phyloP scores from a whole-genome alignment of 2,113 vertebrate species.

The Larimichthys crocea region DNA sequence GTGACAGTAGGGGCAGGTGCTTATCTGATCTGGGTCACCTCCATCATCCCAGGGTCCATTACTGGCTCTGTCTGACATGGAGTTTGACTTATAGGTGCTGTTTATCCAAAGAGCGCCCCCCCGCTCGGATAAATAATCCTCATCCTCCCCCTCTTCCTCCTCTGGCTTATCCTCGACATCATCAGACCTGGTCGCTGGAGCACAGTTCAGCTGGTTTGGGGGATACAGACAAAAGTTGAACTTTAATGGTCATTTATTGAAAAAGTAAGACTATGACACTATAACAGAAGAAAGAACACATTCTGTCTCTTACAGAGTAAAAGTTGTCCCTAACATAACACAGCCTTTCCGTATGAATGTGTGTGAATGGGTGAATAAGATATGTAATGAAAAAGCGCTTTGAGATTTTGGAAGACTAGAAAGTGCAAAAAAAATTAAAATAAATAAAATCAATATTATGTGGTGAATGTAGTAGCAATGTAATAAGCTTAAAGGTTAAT shows the following conservation, averaged over 20 bases:
- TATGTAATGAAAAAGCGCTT: too few relatives aligned
- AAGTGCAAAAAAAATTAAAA: too few relatives aligned
- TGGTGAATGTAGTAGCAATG: too few relatives aligned
- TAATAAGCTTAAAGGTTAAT: too few relatives aligned
- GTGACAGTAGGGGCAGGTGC: conserved; percentile 77
- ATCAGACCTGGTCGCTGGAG: fast-evolving
- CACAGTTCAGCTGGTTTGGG: conserved; percentile 47
- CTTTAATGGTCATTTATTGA: background rate
- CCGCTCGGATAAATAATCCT: background rate
- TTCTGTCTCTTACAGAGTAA: too few relatives aligned
- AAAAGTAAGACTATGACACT: too few relatives aligned
- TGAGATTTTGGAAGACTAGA: too few relatives aligned
- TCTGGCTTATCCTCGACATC: background rate
- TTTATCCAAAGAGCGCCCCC: background rate
- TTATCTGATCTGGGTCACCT: conserved; percentile 62
- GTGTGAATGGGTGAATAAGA: too few relatives aligned
- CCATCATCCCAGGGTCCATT: background rate
- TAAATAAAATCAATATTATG: too few relatives aligned
- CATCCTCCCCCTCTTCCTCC: background rate
- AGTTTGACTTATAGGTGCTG: background rate
- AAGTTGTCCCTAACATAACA: too few relatives aligned
- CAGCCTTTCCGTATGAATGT: too few relatives aligned
- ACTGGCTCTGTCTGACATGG: background rate
- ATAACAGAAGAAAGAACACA: too few relatives aligned
- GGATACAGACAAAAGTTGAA: background rate